Conservation (phyloP, 1,140 invertebrate species). For the Hestina assimilis region DNA sequence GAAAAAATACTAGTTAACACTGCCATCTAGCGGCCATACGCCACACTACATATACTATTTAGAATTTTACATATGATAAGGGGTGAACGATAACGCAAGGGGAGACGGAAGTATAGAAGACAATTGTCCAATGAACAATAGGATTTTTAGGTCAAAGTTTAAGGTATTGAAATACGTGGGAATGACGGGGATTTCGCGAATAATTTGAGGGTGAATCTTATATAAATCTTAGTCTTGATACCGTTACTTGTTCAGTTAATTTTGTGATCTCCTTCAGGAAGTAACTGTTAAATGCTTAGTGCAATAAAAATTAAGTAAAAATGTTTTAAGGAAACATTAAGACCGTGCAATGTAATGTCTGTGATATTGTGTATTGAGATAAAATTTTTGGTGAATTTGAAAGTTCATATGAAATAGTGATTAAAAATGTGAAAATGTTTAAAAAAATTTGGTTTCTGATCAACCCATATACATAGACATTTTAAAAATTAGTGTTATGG, state of each 20-base stretch:
- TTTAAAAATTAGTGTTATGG: too few species aligned
- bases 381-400: too few species aligned
- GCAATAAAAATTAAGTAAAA: not conserved
- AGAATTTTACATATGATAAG: not conserved
- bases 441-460: too few species aligned
- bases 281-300: slow-evolving; percentile 37
- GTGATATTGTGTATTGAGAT: too few species aligned
- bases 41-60: slow-evolving; percentile 30
- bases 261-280: slow-evolving; percentile 52
- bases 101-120: slow-evolving; percentile 47
- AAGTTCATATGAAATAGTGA: not conserved
- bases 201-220: slow-evolving; percentile 51
- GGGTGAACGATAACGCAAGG: slow-evolving; percentile 23
- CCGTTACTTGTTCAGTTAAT: slow-evolving; percentile 56
- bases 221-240: slow-evolving; percentile 53
- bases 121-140: slow-evolving; percentile 60
- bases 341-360: too few species aligned
- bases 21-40: slow-evolving; percentile 45
- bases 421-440: not conserved
- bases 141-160: slow-evolving; percentile 50
- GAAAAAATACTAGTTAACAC: not conserved
- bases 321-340: not conserved
- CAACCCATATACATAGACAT: too few species aligned
- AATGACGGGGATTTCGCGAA: slow-evolving; percentile 36
- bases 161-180: slow-evolving; percentile 45